Evolutionary conservation across 2,797 vertebrate species (phyloP).

Genomic region (Anguilla pacifica): DNA sequence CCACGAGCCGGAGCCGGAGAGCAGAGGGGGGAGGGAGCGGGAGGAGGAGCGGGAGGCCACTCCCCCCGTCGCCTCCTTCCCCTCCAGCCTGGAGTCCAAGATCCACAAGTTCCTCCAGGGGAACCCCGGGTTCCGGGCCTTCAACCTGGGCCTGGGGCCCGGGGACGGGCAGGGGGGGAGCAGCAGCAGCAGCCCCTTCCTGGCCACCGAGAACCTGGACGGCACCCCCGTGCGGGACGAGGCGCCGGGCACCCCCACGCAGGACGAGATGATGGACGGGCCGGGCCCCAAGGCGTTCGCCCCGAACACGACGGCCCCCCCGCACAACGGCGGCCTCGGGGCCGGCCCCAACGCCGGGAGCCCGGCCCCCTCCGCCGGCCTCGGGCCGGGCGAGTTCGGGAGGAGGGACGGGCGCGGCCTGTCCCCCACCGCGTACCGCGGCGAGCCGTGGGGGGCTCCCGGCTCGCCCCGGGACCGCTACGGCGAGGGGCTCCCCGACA

Average conservation of each 20-base stretch:
- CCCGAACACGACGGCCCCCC: neutral
- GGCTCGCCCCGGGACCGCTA: conserved; percentile 46
- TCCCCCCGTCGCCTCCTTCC: conserved; percentile 49
- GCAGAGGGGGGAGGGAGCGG: conserved; percentile 53
- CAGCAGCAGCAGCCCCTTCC: conserved; percentile 57
- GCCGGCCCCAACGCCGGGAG: conserved; percentile 6
- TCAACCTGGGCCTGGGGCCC: conserved; percentile 81
- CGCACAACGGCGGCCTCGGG: conserved; percentile 23
- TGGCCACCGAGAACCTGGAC: conserved; percentile 81
- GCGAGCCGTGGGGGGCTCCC: conserved; percentile 43
- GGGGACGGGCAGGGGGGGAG: conserved; percentile 33
- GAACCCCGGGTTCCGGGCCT: conserved; percentile 83
- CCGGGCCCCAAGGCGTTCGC: conserved; percentile 64
- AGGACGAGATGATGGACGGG: conserved; percentile 95
- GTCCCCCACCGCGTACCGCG: conserved; percentile 66
- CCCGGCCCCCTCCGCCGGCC: neutral
- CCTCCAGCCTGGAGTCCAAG: conserved; percentile 87
- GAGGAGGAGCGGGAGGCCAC: conserved; percentile 44
- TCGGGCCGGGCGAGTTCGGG: neutral
- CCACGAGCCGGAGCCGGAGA: neutral
- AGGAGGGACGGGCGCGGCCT: conserved; percentile 45
- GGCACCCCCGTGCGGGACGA: conserved; percentile 94
- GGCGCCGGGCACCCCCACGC: conserved; percentile 91
- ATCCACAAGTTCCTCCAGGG: conserved; percentile 92
- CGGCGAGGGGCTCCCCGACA: conserved; percentile 59